These are phyloP conservation scores for Dasypogon diadema DNA, from an alignment of 2,888 invertebrate genomes.

Conservation along the genomic window DNA sequence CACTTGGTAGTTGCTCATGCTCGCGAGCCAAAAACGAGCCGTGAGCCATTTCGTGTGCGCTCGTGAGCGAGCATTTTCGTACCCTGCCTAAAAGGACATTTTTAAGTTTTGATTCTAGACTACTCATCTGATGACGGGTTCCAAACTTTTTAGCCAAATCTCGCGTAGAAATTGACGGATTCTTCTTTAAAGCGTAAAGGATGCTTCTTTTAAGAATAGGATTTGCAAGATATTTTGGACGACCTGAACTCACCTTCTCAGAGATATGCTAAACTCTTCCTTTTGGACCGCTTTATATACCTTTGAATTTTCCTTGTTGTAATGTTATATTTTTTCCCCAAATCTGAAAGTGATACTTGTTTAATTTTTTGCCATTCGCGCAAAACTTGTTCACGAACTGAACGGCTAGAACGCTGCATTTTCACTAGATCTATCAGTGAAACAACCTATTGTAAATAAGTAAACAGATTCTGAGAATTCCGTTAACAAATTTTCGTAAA, in stretches of 20 bases:
- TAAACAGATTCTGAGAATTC: not conserved
- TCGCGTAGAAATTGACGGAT: not conserved
- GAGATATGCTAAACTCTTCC: not conserved
- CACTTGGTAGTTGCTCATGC: too few relatives aligned
- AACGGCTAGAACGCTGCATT: not conserved
- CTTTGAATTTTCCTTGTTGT: not conserved
- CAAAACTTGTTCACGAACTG: not conserved
- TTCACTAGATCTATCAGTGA: not conserved
- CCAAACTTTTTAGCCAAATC: not conserved
- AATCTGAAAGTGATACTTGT: not conserved
- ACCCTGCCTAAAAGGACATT: too few relatives aligned
- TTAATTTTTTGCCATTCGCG: not conserved
- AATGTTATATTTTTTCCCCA: not conserved
- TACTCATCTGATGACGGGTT: not conserved
- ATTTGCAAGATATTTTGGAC: not conserved
- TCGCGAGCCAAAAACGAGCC: too few relatives aligned
- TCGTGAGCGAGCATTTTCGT: too few relatives aligned
- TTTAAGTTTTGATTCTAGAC: too few relatives aligned
- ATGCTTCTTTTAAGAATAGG: too few relatives aligned
- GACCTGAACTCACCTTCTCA: not conserved
- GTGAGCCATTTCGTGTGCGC: too few relatives aligned
- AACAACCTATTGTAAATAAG: not conserved
- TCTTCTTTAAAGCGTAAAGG: not conserved
- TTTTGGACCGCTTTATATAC: not conserved
- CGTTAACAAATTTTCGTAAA: not conserved